Conservation (phyloP, 2,888 invertebrate genomes). For the Ametastegia equiseti region DNA sequence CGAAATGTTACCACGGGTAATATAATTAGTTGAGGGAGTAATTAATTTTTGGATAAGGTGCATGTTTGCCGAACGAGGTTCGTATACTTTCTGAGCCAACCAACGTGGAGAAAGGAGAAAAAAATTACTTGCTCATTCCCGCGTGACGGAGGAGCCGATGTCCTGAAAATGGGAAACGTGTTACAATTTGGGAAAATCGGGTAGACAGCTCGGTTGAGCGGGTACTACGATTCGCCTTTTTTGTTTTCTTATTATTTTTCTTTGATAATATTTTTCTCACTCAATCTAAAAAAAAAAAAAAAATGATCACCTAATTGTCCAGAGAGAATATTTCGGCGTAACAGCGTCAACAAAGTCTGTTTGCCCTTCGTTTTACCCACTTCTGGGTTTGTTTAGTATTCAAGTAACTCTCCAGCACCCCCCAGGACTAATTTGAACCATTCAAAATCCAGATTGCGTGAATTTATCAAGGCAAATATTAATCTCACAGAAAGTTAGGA, state of each 20-base stretch:
- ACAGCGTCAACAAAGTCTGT: not conserved
- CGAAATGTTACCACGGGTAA: not conserved
- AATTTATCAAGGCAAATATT: not conserved
- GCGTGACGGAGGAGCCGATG: constrained; percentile 21
- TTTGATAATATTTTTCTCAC: no score
- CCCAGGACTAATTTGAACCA: not conserved
- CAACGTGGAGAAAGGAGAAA: not conserved
- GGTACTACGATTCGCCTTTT: no score
- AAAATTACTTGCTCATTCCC: not conserved
- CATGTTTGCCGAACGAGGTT: not conserved
- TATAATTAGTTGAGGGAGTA: not conserved
- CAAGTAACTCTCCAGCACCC: not conserved
- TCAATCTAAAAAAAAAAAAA: not conserved
- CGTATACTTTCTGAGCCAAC: not conserved
- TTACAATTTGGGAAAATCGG: not conserved
- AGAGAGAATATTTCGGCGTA: not conserved
- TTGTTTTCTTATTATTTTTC: not conserved
- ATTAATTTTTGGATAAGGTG: constrained; percentile 15
- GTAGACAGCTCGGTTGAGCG: not conserved
- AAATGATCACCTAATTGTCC: not conserved
- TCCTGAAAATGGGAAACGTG: not conserved
- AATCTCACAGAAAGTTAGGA: not conserved
- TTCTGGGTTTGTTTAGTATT: not conserved
- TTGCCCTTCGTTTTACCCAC: no score
- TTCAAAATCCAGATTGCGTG: not conserved